These are phyloP conservation scores for Philaethria dido DNA, from an alignment of 2,888 invertebrate genomes.

Conservation along the genomic window DNA sequence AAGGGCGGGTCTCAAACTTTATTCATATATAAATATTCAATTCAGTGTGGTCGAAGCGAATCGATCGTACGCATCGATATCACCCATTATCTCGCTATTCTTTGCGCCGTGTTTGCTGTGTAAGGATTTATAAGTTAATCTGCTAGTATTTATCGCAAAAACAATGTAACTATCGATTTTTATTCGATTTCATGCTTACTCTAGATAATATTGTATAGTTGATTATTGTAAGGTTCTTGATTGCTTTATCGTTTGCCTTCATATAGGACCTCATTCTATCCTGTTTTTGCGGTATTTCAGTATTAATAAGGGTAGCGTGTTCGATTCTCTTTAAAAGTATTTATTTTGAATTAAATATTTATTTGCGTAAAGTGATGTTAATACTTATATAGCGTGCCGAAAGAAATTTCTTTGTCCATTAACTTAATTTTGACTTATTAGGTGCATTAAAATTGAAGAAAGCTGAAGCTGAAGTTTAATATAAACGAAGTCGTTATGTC, in stretches of 20 bases:
- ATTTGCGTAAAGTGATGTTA: no score
- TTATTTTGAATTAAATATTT: no score
- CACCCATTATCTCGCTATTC: slow-evolving; percentile 37
- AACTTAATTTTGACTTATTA: no score
- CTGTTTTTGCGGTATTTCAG: no score
- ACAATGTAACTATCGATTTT: slow-evolving; percentile 47
- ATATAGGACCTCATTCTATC: no score
- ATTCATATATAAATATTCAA: slow-evolving; percentile 15
- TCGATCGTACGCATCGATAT: slow-evolving; percentile 36
- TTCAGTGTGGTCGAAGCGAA: slow-evolving; percentile 20
- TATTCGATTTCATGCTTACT: slow-evolving; percentile 55
- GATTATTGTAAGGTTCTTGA: slow-evolving; percentile 32
- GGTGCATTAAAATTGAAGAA: no score
- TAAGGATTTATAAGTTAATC: slow-evolving; percentile 44
- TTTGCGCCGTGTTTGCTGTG: slow-evolving; percentile 44
- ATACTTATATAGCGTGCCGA: no score
- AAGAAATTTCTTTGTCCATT: no score
- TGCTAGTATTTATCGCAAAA: slow-evolving; percentile 37
- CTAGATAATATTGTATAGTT: slow-evolving; percentile 49
- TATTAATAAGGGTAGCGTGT: no score
- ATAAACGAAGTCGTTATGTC: no score
- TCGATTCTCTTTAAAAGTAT: no score
- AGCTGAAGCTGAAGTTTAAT: no score
- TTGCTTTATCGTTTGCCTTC: neutral
- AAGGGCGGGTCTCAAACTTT: neutral